Evolutionary conservation across 1,140 invertebrate genomes (phyloP), one percentile per base, ranked within the genome.

Genomic region (Trachymyrmex cornetzi): DNA sequence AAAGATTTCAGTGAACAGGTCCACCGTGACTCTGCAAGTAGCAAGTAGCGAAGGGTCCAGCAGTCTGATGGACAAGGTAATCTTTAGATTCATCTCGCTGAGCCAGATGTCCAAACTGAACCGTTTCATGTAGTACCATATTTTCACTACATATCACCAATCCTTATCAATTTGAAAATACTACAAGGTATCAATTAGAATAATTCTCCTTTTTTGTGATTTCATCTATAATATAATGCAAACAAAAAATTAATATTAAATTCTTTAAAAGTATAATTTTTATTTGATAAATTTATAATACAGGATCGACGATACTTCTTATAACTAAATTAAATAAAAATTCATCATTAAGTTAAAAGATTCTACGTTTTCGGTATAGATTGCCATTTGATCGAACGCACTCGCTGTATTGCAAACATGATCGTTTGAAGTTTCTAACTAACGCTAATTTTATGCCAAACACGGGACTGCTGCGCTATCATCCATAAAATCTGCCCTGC

Each of bases 61-160:
- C 57, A 74, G 61, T 44, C 67, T 66, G 75, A 66, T 34, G 74
- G 86, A 85, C 79, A 89, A 74, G 64, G 64, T 85, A 74, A 88
- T 91, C 84, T 88, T 91, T 85, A 64, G 75, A 88, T 72, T 79
- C 79, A 81, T 91, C 87, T 44, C 61, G 79, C 74, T 11, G 50
- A 22, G 66, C 89, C 90, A 91, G 84, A 91, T 91, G 90, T 87
- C 85, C 89, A 87, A 90, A 79, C 63, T 38, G 53, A n/a, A 57
- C 22, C 59, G 3, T 79, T 64, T 64, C 50, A 38, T 53, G 53
- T 61, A 74, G 69, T 61, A 22, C 19, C 63, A 61, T 9, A 48
- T 84, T 61, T 61, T 38, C 71, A 44, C 69, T 86, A 63, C 74
- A 63, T 48, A 55, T 82, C 69, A 72, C 66, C 72, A 57, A 85